A percentile compares a stretch with the other conserved stretches of the same genome.
phyloP scores from a whole-genome alignment of 2,797 vertebrate species.

The Anomalospiza imberbis region DNA sequence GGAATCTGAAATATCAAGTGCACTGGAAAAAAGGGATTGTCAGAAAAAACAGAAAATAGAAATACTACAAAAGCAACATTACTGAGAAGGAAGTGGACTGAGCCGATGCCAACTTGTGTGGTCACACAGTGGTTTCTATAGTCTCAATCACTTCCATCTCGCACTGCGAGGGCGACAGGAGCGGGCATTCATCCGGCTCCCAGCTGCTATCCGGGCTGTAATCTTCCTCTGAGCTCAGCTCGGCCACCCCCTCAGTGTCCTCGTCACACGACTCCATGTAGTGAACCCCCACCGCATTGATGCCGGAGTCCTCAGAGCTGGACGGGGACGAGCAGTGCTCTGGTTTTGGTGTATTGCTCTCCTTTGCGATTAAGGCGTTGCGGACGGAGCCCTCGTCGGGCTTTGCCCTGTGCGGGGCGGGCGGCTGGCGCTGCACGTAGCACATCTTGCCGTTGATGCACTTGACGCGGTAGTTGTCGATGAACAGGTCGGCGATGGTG shows the following conservation, averaged over 20 bases:
- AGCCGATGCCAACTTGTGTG: neutral
- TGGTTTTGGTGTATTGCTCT: constrained; percentile 86
- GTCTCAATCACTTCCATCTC: constrained; percentile 97
- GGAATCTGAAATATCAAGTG: constrained; percentile 57
- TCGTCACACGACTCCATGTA: constrained; percentile 92
- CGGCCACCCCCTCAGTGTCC: constrained; percentile 82
- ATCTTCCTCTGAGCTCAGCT: constrained; percentile 82
- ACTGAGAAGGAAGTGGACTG: constrained; percentile 12
- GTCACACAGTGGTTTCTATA: constrained; percentile 96
- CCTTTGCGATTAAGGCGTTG: constrained; percentile 73
- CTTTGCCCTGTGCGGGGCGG: constrained; percentile 50
- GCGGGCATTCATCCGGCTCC: constrained; percentile 89
- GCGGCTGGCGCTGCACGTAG: constrained; percentile 89
- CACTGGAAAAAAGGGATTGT: constrained; percentile 49
- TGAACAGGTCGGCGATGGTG: constrained; percentile 91
- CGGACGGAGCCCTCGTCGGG: constrained; percentile 68
- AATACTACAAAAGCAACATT: constrained; percentile 58
- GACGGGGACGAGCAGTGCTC: constrained; percentile 95
- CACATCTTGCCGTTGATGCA: constrained; percentile 99
- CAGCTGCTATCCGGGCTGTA: constrained; percentile 92
- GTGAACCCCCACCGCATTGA: constrained; percentile 91
- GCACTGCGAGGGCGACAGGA: constrained; percentile 92
- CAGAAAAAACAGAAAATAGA: constrained; percentile 54
- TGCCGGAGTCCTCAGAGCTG: constrained; percentile 96
- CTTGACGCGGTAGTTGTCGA: constrained; percentile 95